Percentiles rank a stretch among this genome's conserved stretches.
phyloP scores from a whole-genome alignment of 2,888 invertebrate species.

The Vesta saturnalis region DNA sequence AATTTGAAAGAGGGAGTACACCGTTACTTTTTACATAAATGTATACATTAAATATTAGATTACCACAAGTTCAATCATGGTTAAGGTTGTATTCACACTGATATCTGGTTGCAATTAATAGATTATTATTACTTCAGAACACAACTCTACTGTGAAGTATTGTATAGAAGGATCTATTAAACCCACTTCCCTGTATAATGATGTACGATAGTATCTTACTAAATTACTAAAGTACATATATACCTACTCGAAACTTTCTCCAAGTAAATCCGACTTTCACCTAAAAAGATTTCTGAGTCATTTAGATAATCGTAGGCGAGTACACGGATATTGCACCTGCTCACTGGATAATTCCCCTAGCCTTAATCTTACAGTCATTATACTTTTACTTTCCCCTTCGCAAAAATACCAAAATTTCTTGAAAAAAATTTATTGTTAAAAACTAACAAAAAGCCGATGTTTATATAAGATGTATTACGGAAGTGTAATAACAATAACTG shows the following conservation, averaged over 20 bases:
- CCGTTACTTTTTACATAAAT: background rate
- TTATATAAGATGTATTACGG: no score
- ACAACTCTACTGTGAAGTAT: no score
- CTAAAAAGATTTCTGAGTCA: constrained; percentile 7
- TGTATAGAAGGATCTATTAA: no score
- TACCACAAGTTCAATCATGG: background rate
- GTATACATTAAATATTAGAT: no score
- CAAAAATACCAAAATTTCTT: no score
- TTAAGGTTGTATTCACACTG: background rate
- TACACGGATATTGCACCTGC: constrained; percentile 10
- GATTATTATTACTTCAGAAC: no score
- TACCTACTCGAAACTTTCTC: constrained; percentile 4
- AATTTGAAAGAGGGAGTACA: no score
- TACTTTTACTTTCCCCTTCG: constrained; percentile 15
- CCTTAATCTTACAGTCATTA: background rate
- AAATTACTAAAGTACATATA: background rate
- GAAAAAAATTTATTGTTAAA: no score
- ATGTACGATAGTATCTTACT: background rate
- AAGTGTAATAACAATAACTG: no score
- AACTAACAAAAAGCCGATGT: no score
- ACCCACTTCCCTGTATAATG: background rate
- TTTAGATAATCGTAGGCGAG: constrained; percentile 12
- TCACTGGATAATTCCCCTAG: background rate
- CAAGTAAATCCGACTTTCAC: background rate
- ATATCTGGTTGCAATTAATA: background rate